phyloP scores from a whole-genome alignment of 2,113 vertebrate species.

The Rousettus leschenaultii region DNA sequence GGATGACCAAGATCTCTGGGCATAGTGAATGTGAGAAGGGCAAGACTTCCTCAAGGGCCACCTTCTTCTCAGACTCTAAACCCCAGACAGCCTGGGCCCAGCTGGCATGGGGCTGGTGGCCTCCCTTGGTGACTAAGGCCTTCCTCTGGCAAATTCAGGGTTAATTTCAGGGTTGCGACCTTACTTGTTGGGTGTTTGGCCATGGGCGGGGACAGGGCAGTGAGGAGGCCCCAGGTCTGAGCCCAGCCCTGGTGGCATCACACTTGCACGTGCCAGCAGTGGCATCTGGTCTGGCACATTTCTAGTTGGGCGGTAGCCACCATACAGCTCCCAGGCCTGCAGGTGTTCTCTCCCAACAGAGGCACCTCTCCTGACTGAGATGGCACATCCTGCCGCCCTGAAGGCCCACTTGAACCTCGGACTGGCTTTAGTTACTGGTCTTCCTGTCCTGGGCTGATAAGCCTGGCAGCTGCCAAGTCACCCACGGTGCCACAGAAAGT shows the following conservation, averaged over 20 bases:
- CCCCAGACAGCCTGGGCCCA: neutral
- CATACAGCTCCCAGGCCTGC: conserved; percentile 11
- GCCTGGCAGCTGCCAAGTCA: conserved; percentile 57
- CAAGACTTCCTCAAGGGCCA: neutral
- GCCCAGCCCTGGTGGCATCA: conserved; percentile 34
- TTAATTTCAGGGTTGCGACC: conserved; percentile 61
- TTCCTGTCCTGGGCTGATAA: conserved; percentile 55
- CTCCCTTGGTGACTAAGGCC: conserved; percentile 57
- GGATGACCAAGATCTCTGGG: neutral
- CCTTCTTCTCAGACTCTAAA: neutral
- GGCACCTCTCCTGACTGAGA: conserved; percentile 28
- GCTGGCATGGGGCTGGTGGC: neutral
- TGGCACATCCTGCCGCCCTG: neutral
- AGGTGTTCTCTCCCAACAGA: conserved; percentile 13
- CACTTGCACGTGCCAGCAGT: neutral
- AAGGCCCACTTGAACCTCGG: neutral
- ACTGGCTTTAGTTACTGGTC: conserved; percentile 51
- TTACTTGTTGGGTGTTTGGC: conserved; percentile 7
- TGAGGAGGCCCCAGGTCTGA: neutral
- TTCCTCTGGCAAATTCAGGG: conserved; percentile 14
- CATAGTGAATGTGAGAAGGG: neutral
- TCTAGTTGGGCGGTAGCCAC: conserved; percentile 16
- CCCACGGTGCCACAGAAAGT: neutral
- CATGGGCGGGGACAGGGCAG: conserved; percentile 43
- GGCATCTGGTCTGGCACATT: conserved; percentile 28